phyloP scores from a whole-genome alignment of 1,140 invertebrate species.

The Fopius arisanus region DNA sequence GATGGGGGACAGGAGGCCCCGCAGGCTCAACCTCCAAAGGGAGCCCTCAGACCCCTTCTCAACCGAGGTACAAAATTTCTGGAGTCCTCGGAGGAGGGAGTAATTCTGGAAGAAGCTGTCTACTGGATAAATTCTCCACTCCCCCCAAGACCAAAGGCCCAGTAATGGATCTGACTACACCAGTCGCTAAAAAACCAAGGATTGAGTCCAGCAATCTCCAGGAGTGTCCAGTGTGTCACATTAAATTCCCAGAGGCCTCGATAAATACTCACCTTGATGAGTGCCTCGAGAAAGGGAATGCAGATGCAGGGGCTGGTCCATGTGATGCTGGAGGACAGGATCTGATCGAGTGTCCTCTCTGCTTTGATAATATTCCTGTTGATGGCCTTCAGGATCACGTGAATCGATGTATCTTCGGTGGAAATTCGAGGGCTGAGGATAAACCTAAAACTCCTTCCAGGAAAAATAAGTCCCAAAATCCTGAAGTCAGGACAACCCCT shows the following conservation, averaged over 20 bases:
- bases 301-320: neutral
- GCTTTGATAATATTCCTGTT: neutral
- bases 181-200: neutral
- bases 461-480: no score
- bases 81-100: slow-evolving; percentile 50
- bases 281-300: slow-evolving; percentile 23
- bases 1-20: slow-evolving; percentile 46
- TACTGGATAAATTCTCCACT: slow-evolving; percentile 43
- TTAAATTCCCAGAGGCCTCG: slow-evolving; percentile 44
- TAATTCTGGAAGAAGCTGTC: slow-evolving; percentile 40
- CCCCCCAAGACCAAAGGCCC: slow-evolving; percentile 30
- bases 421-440: no score
- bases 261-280: slow-evolving; percentile 65
- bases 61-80: slow-evolving; percentile 17
- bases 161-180: slow-evolving; percentile 28
- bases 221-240: slow-evolving; percentile 65
- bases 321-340: neutral
- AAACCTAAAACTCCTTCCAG: no score
- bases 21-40: neutral
- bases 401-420: neutral
- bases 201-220: neutral
- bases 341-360: slow-evolving; percentile 33
- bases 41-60: neutral
- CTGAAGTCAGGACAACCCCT: no score
- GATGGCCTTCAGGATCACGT: neutral